phyloP scores from a whole-genome alignment of 2,888 invertebrate species.

The Drosophila limbata region DNA sequence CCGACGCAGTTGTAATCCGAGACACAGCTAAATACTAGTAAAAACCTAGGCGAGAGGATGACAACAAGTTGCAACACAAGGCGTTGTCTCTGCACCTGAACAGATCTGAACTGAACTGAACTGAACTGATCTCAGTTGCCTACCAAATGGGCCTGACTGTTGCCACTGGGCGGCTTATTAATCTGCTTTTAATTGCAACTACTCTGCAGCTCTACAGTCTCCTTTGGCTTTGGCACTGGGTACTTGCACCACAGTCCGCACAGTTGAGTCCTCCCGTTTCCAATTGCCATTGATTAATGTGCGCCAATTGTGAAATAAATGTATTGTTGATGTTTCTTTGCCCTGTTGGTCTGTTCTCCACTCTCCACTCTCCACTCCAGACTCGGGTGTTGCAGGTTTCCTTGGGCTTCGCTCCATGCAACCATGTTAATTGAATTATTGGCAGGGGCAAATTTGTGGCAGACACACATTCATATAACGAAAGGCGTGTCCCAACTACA shows the following conservation, averaged over 20 bases:
- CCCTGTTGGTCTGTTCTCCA: slow-evolving; percentile 16
- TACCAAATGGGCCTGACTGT: slow-evolving; percentile 9
- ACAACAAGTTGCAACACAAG: slow-evolving; percentile 43
- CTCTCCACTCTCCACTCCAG: slow-evolving; percentile 1
- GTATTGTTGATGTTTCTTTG: slow-evolving; percentile 69
- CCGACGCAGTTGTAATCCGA: slow-evolving; percentile 58
- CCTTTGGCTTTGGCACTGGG: slow-evolving; percentile 10
- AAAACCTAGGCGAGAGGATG: slow-evolving; percentile 53
- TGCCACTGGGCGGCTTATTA: slow-evolving; percentile 79
- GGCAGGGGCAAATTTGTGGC: slow-evolving; percentile 74
- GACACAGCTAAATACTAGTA: slow-evolving; percentile 10
- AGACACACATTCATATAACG: slow-evolving; percentile 60
- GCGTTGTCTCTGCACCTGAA: slow-evolving; percentile 53
- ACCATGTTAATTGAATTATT: slow-evolving; percentile 75
- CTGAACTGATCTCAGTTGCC: slow-evolving; percentile 20
- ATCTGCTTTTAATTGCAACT: slow-evolving; percentile 83
- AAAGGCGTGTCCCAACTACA: slow-evolving; percentile 40
- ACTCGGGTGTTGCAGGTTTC: slow-evolving; percentile 58
- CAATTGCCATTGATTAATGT: slow-evolving; percentile 73
- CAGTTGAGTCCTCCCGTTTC: slow-evolving; percentile 46
- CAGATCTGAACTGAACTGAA: neutral
- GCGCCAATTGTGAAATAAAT: slow-evolving; percentile 82
- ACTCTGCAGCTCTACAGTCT: slow-evolving; percentile 40
- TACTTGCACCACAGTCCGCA: slow-evolving; percentile 55
- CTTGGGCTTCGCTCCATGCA: slow-evolving; percentile 12